Evolutionary conservation across 2,888 invertebrate genomes (phyloP), one percentile per base, ranked within the genome.

Genomic region (Vandiemenella viatica): DNA sequence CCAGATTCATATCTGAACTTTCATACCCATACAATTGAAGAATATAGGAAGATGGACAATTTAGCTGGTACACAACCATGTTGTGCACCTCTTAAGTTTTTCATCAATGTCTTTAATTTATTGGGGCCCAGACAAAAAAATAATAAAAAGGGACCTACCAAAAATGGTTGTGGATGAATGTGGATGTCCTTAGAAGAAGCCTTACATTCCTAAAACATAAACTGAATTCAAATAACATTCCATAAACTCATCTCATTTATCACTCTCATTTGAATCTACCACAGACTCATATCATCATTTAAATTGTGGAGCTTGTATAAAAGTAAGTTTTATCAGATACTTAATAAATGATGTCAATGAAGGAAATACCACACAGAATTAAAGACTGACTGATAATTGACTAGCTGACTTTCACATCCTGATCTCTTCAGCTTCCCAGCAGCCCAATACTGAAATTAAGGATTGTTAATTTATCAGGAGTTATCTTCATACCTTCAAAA

Each of bases 101-200:
- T 88, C 89, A 50, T 81, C 88, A 65, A 87, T 92, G 77, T 89
- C 89, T 58, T 75, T 92, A 58, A 89, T 92, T 65, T 92, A 92
- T 70, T 89, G 88, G 70, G 90, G 90, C 58, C 81, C 80, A 53
- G 87, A 89, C 70, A 79, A 82, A 57, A 86, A 83, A 71, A 89
- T 92, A 67, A 87, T 92, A 67, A 91, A 92, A 68, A 77, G 90
- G 62, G 90, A 91, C 72, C 73, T 92, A 65, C 91, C 91, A 57
- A 90, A 91, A 74, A 92, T 92, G 91, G 87, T 90, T 60, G 90
- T 92, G 55, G 90, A 92, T 68, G 91, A 91, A 73, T 92, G 92
- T 71, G 91, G 90, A 59, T 92, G 92, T 70, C 90, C 90, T 23
- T 54, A 53, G 51, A 45, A 45, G 20, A 19, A 21, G n/a, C 42